A percentile compares a stretch with the other conserved stretches of the same genome.
Conservation (phyloP, 2,113 vertebrate genomes). For the Echinops telfairi region DNA sequence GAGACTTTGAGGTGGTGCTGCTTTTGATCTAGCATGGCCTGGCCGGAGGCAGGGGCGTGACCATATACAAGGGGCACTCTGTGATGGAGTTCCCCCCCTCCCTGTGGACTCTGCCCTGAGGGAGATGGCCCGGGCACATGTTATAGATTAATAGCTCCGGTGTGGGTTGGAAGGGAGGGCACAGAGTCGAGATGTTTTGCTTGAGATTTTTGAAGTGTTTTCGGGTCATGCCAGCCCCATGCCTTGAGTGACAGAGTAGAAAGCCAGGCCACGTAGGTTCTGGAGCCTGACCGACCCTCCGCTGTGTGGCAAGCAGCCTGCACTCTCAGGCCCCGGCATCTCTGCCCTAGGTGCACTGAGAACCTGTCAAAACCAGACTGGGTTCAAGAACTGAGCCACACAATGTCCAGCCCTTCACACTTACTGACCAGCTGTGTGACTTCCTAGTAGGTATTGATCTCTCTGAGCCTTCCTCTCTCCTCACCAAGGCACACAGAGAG, state of each 20-base stretch:
- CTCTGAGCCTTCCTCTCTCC: not conserved
- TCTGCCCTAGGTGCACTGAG: not conserved
- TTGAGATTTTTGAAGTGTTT: not conserved
- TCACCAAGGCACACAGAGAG: not conserved
- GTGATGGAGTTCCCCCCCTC: not conserved
- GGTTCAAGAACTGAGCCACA: not conserved
- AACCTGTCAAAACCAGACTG: not conserved
- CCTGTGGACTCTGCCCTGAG: not conserved
- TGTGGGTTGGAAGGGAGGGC: not conserved
- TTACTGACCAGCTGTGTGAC: not conserved
- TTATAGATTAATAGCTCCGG: not conserved
- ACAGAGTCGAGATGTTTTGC: not conserved
- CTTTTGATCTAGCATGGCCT: not conserved
- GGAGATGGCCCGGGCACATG: not conserved
- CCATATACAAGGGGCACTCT: too few species aligned
- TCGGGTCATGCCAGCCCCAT: not conserved
- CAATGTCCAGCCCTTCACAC: not conserved
- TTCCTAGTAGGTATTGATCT: not conserved
- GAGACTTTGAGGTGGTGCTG: not conserved
- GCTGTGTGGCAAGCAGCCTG: not conserved
- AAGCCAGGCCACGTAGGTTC: not conserved
- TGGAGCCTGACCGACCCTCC: not conserved
- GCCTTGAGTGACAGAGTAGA: not conserved
- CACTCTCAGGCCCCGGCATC: constrained; percentile 6
- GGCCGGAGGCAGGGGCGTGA: not conserved